Evolutionary conservation across 1,140 invertebrate species (phyloP), one percentile per base, ranked within the genome.

Genomic region (Trichogramma pretiosum): DNA sequence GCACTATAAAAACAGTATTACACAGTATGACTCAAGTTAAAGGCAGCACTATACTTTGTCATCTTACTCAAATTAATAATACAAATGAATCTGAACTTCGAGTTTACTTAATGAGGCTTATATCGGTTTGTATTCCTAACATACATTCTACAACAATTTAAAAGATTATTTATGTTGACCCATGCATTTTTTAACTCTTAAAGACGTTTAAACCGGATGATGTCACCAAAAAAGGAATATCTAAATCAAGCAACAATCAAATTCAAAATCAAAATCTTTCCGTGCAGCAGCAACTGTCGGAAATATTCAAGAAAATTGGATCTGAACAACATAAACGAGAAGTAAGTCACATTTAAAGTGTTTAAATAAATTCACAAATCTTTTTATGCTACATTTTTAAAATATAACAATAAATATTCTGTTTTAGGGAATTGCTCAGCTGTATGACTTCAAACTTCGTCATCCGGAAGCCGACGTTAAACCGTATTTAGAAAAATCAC

Each of bases 251-350:
- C 54, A 68, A 7, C 7, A 47, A 30, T 17, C 41, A 43, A 23
- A 16, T 45, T 59, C 58, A 51, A 49, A 63, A 61, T 48, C 65
- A 60, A 50, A 54, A 65, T 63, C 56, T 70, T 48, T 75, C 76
- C 19, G 82, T 84, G 5, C 88, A 92, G 60, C 89, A 92, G 47
- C 81, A 86, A 56, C 70, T 96, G 41, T 85, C 86, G 0, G 84
- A 89, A 56, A 96, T 96, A 59, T 90, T 96, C 57, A 89, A 88
- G 63, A 85, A 93, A 58, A 93, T 96, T 56, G 90, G 89, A 18
- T 87, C 82, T 13, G 91, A 89, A 63, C 85, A 93, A 54, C 85
- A 88, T 52, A 88, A 87, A 2, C 82, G 85, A 67, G 88, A 93
- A 63, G 80, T 80, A 63, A 38, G 48, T 36, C 18, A 38, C 23